Conservation (phyloP, 2,888 invertebrate genomes). For the Isotomurus palustris region DNA sequence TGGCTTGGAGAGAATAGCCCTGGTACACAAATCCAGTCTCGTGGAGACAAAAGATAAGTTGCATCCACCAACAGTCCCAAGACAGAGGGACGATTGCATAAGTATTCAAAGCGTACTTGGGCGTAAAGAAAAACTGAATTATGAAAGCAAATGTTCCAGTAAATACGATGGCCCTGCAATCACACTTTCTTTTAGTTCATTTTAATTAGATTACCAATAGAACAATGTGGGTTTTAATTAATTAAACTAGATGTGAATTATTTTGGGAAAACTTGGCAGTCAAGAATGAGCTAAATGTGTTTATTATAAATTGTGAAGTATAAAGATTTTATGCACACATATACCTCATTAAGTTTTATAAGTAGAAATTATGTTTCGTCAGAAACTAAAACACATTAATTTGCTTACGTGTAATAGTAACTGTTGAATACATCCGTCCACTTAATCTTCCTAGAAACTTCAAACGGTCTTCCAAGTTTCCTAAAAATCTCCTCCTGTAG, state of each 20-base stretch:
- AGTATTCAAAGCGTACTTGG: slow-evolving; percentile 26
- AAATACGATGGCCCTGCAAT: slow-evolving; percentile 10
- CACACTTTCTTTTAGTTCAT: no score
- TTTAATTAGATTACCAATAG: no score
- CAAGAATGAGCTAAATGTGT: no score
- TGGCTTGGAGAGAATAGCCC: slow-evolving; percentile 26
- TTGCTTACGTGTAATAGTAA: no score
- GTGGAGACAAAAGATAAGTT: slow-evolving; percentile 16
- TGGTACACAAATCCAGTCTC: slow-evolving; percentile 26
- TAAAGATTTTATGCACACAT: no score
- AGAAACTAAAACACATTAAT: no score
- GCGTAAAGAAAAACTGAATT: slow-evolving; percentile 19
- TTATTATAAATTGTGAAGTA: no score
- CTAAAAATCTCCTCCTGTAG: slow-evolving; percentile 27
- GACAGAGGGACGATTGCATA: slow-evolving; percentile 18
- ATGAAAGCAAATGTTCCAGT: slow-evolving; percentile 10
- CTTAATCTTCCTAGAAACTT: slow-evolving; percentile 13
- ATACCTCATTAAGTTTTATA: no score
- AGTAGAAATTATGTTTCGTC: no score
- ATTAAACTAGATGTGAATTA: no score
- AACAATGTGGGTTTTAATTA: neutral
- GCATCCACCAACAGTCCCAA: slow-evolving; percentile 17
- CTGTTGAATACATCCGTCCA: slow-evolving; percentile 17
- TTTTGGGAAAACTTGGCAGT: no score
- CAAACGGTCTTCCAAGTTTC: slow-evolving; percentile 21